Conservation (phyloP, 2,113 vertebrate species). For the Bambusicola thoracicus region DNA sequence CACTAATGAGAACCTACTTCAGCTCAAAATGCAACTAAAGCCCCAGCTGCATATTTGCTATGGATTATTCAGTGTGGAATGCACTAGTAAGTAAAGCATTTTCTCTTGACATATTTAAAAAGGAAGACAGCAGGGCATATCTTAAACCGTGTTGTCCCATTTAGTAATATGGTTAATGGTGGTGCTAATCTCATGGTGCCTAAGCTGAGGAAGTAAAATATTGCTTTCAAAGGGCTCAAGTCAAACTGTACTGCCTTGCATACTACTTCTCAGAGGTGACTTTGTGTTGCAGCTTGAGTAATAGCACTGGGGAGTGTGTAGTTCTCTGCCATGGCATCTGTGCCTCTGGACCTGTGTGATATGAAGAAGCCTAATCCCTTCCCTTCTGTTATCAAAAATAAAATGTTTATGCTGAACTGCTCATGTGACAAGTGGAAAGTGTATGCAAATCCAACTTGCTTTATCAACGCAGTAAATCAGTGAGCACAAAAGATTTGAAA, state of each 20-base stretch:
- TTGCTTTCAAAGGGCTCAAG: not conserved
- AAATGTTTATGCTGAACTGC: not conserved
- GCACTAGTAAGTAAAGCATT: too few species aligned
- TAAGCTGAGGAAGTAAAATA: not conserved
- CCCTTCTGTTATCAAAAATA: not conserved
- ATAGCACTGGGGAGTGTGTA: not conserved
- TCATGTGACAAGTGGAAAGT: not conserved
- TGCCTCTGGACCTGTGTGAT: not conserved
- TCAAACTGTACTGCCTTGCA: not conserved
- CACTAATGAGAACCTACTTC: not conserved
- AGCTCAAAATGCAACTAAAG: not conserved
- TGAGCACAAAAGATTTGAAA: not conserved
- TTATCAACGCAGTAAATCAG: not conserved
- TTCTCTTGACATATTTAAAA: too few species aligned
- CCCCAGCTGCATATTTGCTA: not conserved
- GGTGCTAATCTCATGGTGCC: not conserved
- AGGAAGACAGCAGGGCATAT: fast-evolving
- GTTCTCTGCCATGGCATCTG: not conserved
- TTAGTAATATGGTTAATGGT: too few species aligned
- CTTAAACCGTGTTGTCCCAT: not conserved
- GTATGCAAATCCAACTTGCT: not conserved
- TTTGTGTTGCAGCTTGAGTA: not conserved
- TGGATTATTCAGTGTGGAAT: not conserved
- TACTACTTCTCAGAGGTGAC: not conserved
- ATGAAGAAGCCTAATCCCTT: not conserved